Conservation (phyloP, 2,113 vertebrate species). For the Triplophysa dalaica region DNA sequence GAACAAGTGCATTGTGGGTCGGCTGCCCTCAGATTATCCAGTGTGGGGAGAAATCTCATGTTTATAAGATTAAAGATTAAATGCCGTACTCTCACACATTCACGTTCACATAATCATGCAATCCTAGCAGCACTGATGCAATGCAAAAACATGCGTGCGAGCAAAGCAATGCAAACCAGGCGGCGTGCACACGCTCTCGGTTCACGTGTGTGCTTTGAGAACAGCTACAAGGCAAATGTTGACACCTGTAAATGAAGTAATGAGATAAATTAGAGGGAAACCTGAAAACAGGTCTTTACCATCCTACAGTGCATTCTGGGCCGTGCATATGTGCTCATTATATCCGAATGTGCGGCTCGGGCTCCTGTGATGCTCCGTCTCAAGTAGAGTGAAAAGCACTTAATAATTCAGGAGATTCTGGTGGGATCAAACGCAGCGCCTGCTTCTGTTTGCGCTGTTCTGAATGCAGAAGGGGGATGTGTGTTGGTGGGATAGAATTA, state of each 20-base stretch:
- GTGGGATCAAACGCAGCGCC: conserved; percentile 70
- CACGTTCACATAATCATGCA: conserved; percentile 9
- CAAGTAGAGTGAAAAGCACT: conserved; percentile 70
- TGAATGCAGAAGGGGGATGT: conserved; percentile 25
- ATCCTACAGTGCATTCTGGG: conserved; percentile 64
- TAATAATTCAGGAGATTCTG: conserved; percentile 73
- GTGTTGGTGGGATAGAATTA: neutral
- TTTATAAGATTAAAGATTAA: conserved; percentile 21
- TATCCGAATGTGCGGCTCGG: conserved; percentile 67
- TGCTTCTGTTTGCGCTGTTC: conserved; percentile 63
- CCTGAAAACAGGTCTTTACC: conserved; percentile 61
- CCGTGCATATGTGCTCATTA: conserved; percentile 64
- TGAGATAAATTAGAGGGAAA: neutral
- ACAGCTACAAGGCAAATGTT: conserved; percentile 1
- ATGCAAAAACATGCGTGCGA: conserved; percentile 6
- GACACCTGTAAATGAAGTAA: conserved; percentile 16
- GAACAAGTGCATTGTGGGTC: conserved; percentile 28
- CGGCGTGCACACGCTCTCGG: neutral
- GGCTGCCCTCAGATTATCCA: neutral
- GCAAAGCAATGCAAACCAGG: neutral
- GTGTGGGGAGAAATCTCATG: conserved; percentile 16
- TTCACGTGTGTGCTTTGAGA: neutral
- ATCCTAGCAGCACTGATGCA: neutral
- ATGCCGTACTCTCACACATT: neutral
- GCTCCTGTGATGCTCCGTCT: conserved; percentile 72